phyloP scores from a whole-genome alignment of 2,888 invertebrate species.

The Acleris laterana region DNA sequence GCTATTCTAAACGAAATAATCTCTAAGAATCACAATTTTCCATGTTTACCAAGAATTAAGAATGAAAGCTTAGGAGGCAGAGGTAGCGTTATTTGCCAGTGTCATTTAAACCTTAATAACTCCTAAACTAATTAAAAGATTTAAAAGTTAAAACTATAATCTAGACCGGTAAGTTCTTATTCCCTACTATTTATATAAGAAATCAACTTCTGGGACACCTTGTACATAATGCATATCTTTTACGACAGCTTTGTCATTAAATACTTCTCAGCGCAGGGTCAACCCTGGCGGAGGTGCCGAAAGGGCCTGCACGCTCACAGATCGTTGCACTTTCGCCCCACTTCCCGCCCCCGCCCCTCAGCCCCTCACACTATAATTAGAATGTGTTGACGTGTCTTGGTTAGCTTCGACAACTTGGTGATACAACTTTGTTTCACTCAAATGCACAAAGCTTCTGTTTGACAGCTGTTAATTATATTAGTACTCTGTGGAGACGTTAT shows the following conservation, averaged over 20 bases:
- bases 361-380: constrained; percentile 1
- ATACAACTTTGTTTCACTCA: not conserved
- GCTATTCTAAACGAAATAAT: too few relatives aligned
- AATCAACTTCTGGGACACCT: too few relatives aligned
- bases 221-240: too few relatives aligned
- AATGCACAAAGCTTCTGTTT: not conserved
- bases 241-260: not conserved
- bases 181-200: too few relatives aligned
- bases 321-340: constrained; percentile 13
- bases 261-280: not conserved
- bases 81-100: too few relatives aligned
- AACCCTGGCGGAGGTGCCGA: not conserved
- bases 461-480: not conserved
- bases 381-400: constrained; percentile 5
- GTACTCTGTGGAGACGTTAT: not conserved
- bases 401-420: not conserved
- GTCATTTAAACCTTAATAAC: too few relatives aligned
- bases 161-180: too few relatives aligned
- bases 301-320: constrained; percentile 4
- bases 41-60: too few relatives aligned
- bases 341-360: not conserved
- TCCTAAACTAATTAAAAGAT: too few relatives aligned
- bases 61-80: too few relatives aligned
- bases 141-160: too few relatives aligned
- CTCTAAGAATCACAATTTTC: too few relatives aligned